phyloP scores from a whole-genome alignment of 2,113 vertebrate species.

The Stictonetta naevosa region DNA sequence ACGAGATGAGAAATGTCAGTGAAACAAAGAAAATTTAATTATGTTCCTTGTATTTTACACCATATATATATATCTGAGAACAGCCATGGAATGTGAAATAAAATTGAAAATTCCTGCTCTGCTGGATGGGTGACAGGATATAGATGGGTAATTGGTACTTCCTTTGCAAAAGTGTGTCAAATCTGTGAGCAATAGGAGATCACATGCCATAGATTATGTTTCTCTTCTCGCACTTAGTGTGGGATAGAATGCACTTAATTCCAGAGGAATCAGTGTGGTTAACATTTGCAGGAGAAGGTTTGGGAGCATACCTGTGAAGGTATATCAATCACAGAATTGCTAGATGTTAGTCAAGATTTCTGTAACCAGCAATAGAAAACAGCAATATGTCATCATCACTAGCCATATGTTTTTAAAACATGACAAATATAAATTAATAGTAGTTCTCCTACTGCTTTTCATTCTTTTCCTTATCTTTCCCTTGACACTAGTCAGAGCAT shows the following conservation, averaged over 20 bases:
- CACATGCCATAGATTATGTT: not conserved
- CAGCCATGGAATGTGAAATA: not conserved
- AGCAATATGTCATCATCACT: not conserved
- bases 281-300: not conserved
- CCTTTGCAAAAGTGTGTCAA: not conserved
- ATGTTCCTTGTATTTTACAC: not conserved
- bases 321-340: not conserved
- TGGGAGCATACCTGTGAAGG: not conserved
- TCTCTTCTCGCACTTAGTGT: not conserved
- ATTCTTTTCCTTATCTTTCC: not conserved
- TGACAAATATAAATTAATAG: not conserved
- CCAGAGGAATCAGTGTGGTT: not conserved
- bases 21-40: not conserved
- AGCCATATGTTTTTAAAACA: not conserved
- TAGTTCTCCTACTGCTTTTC: not conserved
- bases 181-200: not conserved
- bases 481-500: not conserved
- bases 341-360: not conserved
- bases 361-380: not conserved
- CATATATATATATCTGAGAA: not conserved
- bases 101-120: not conserved
- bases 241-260: not conserved
- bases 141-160: not conserved
- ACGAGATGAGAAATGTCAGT: not conserved
- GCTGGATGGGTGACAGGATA: not conserved